phyloP scores from a whole-genome alignment of 2,797 vertebrate species.

The Thamnophis elegans region DNA sequence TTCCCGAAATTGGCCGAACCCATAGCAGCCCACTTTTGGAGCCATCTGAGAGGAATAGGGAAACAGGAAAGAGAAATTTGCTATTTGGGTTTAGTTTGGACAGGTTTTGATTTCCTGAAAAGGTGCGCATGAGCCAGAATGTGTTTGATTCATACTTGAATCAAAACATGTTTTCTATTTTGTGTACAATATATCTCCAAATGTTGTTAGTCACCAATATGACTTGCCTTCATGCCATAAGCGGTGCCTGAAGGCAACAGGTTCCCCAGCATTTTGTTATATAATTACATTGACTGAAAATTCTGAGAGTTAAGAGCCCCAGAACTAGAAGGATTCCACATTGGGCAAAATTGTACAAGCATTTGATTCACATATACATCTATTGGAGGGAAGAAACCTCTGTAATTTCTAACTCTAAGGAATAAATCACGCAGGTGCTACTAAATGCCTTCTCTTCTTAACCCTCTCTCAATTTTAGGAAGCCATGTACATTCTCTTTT shows the following conservation, averaged over 20 bases:
- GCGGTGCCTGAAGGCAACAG: not conserved
- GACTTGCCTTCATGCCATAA: not conserved
- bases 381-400: not conserved
- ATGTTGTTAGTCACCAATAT: not conserved
- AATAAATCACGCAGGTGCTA: not conserved
- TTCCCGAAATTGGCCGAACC: too few species aligned
- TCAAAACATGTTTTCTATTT: not conserved
- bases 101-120: not conserved
- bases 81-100: not conserved
- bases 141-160: not conserved
- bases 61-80: not conserved
- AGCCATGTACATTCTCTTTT: not conserved
- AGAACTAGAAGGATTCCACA: not conserved
- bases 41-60: too few species aligned
- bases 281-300: not conserved
- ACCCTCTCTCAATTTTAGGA: too few species aligned
- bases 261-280: not conserved
- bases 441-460: not conserved
- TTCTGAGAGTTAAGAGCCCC: not conserved
- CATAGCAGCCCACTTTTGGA: too few species aligned
- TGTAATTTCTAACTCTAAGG: not conserved
- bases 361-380: not conserved
- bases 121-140: not conserved
- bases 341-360: not conserved
- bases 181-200: not conserved